Percentiles rank a stretch among this genome's conserved stretches.
phyloP scores from a whole-genome alignment of 2,113 vertebrate species.

The Nesoenas mayeri region DNA sequence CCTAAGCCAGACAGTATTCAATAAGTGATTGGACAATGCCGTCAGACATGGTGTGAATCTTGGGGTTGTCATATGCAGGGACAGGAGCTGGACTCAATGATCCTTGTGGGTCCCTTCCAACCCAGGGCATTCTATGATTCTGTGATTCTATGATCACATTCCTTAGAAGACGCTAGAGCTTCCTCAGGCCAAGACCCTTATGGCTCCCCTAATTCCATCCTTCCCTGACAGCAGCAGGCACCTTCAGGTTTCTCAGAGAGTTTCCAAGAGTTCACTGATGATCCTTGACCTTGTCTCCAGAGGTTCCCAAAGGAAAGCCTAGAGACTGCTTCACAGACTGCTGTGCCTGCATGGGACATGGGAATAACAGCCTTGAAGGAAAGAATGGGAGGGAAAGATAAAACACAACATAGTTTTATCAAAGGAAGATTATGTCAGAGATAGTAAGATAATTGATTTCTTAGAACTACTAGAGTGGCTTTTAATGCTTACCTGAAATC shows the following conservation, averaged over 20 bases:
- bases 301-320: background rate
- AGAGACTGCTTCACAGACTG: background rate
- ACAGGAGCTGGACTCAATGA: no score
- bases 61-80: no score
- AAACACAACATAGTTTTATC: background rate
- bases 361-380: background rate
- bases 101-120: no score
- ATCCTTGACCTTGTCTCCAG: background rate
- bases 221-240: background rate
- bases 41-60: no score
- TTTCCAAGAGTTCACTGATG: background rate
- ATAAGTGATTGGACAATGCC: no score
- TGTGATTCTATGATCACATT: background rate
- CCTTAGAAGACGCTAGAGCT: background rate
- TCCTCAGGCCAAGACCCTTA: accelerated
- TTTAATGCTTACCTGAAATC: background rate
- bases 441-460: background rate
- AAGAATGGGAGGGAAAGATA: background rate
- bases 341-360: accelerated
- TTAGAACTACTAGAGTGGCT: background rate
- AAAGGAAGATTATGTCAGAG: background rate
- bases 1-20: no score
- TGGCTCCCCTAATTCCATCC: background rate
- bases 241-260: background rate
- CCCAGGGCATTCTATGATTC: no score